A percentile compares a stretch with the other conserved stretches of the same genome.
These are phyloP conservation scores for Melanchra persicariae DNA, from an alignment of 2,888 invertebrate genomes.

Conservation along the genomic window DNA sequence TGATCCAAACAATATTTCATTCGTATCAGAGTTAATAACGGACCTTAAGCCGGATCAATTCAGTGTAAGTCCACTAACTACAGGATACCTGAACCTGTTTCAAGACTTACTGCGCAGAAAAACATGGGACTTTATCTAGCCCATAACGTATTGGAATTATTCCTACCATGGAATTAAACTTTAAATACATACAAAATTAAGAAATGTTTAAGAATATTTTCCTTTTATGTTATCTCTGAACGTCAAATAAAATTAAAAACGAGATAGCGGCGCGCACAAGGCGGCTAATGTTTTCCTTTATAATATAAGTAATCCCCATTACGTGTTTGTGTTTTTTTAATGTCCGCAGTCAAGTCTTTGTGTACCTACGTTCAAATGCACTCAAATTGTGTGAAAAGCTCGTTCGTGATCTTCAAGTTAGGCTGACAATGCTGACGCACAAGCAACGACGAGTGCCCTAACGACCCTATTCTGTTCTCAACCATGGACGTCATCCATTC, in stretches of 20 bases:
- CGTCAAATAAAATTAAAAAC: conserved; percentile 66
- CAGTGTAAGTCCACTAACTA: conserved; percentile 25
- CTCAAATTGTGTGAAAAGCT: conserved; percentile 56
- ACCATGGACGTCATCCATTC: conserved; percentile 26
- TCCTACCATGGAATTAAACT: conserved; percentile 21
- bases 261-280: conserved; percentile 64
- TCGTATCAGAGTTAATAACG: conserved; percentile 28
- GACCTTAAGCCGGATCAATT: conserved; percentile 48
- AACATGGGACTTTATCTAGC: conserved; percentile 49
- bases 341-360: conserved; percentile 36
- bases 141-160: conserved; percentile 54
- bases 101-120: conserved; percentile 35
- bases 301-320: conserved; percentile 55
- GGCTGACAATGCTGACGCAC: conserved; percentile 35
- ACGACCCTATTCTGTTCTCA: conserved; percentile 19
- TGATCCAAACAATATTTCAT: conserved; percentile 52
- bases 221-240: conserved; percentile 62
- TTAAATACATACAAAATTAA: conserved; percentile 53
- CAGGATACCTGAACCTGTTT: conserved; percentile 54
- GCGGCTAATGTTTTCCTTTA: conserved; percentile 59
- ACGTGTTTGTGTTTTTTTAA: conserved; percentile 60
- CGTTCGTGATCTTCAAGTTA: conserved; percentile 54
- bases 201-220: conserved; percentile 52
- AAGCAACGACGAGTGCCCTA: conserved; percentile 6
- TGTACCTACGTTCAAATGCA: conserved; percentile 37